These are phyloP conservation scores for Byasa hedistus DNA, from an alignment of 2,888 invertebrate species.

Conservation along the genomic window DNA sequence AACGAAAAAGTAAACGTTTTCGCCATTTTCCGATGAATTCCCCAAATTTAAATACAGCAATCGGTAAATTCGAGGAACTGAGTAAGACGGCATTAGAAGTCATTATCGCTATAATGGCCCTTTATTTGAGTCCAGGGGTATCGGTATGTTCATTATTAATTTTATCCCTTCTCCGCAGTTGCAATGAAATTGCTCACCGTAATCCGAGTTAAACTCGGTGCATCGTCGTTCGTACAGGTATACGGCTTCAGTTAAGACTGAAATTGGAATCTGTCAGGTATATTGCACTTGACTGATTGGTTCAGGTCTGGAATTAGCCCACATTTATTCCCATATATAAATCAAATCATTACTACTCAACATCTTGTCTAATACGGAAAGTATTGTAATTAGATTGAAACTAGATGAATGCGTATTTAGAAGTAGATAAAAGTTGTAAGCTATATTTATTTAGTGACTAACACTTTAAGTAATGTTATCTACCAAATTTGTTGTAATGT, in stretches of 20 bases:
- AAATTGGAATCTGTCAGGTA: conserved; percentile 8
- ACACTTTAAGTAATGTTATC: no score
- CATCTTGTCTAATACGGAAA: background rate
- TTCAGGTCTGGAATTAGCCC: background rate
- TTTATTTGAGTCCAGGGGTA: no score
- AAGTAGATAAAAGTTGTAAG: no score
- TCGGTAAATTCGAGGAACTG: no score
- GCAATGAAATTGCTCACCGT: background rate
- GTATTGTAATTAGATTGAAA: background rate
- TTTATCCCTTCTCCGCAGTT: background rate
- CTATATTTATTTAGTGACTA: no score
- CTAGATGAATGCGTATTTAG: background rate
- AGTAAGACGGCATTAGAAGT: no score
- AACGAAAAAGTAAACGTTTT: no score
- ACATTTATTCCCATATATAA: background rate
- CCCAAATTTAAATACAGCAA: no score
- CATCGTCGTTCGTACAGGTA: background rate
- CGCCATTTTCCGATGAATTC: no score
- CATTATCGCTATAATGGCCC: no score
- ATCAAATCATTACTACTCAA: background rate
- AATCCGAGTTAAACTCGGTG: background rate
- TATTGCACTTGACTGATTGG: background rate
- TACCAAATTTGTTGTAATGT: no score
- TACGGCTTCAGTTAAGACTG: conserved; percentile 13
- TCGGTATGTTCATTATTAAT: background rate